Evolutionary conservation across 2,113 vertebrate genomes (phyloP).

Genomic region (Rhagologus leucostigma): DNA sequence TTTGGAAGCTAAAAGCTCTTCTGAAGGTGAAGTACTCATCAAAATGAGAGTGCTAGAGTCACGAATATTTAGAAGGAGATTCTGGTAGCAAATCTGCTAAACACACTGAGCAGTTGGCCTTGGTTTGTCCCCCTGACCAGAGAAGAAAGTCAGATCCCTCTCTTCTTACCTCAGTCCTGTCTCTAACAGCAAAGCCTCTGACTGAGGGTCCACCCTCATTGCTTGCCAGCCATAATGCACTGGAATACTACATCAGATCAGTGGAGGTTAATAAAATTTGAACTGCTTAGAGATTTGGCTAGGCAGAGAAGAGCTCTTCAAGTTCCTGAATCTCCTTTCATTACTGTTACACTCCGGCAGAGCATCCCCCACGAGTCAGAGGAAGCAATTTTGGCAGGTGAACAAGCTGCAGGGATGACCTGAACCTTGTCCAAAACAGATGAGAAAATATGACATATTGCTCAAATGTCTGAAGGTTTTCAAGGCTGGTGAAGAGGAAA

Average conservation of each 20-base stretch:
- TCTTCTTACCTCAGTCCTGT: not conserved
- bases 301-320: not conserved
- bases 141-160: not conserved
- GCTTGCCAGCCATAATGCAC: not conserved
- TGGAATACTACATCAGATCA: not conserved
- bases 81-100: not conserved
- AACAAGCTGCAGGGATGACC: not conserved
- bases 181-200: not conserved
- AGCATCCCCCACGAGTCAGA: not conserved
- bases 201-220: not conserved
- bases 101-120: not conserved
- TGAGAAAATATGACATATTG: not conserved
- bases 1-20: not conserved
- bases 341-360: not conserved
- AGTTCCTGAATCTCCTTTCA: not conserved
- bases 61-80: not conserved
- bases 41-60: not conserved
- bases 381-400: not conserved
- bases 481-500: not conserved
- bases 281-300: not conserved
- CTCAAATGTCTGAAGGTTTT: not conserved
- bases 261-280: not conserved
- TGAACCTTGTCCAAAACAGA: not conserved
- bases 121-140: not conserved
- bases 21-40: not conserved